These are phyloP conservation scores for Copidosoma aretas DNA, from an alignment of 2,888 invertebrate species.

Conservation along the genomic window DNA sequence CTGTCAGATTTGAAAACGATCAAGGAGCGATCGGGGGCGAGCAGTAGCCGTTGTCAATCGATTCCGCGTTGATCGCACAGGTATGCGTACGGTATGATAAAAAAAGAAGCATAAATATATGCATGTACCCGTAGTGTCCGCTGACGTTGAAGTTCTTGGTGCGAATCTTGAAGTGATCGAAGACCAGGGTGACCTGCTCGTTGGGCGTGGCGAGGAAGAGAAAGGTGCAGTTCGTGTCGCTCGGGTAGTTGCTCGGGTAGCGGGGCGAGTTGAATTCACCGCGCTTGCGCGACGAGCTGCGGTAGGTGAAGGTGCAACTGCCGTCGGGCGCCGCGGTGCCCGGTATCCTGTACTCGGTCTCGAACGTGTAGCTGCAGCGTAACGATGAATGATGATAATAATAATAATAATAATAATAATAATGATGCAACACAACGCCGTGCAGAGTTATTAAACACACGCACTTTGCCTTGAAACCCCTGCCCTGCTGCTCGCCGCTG, in stretches of 20 bases:
- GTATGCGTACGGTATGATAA: neutral
- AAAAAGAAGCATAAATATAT: too few relatives aligned
- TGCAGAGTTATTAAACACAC: too few relatives aligned
- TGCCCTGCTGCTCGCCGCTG: conserved; percentile 88
- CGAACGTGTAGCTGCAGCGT: conserved; percentile 62
- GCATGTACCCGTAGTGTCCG: conserved; percentile 79
- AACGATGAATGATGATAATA: too few relatives aligned
- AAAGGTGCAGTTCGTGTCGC: conserved; percentile 93
- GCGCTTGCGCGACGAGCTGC: conserved; percentile 83
- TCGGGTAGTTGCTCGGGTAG: conserved; percentile 96
- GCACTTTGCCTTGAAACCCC: conserved; percentile 87
- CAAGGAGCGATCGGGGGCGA: too few relatives aligned
- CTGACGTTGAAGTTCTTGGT: conserved; percentile 82
- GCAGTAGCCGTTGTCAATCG: too few relatives aligned
- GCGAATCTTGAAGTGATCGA: conserved; percentile 89
- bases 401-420: too few relatives aligned
- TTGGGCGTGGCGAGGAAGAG: conserved; percentile 84
- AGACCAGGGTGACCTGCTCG: conserved; percentile 89
- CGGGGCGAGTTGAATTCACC: conserved; percentile 96
- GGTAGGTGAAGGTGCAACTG: conserved; percentile 89
- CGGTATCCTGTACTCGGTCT: conserved; percentile 88
- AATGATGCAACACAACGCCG: too few relatives aligned
- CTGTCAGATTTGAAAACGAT: too few relatives aligned
- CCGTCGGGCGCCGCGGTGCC: conserved; percentile 93
- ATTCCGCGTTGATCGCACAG: neutral